These are phyloP conservation scores for Glomeris maerens DNA, from an alignment of 1,140 invertebrate genomes.

Conservation along the genomic window DNA sequence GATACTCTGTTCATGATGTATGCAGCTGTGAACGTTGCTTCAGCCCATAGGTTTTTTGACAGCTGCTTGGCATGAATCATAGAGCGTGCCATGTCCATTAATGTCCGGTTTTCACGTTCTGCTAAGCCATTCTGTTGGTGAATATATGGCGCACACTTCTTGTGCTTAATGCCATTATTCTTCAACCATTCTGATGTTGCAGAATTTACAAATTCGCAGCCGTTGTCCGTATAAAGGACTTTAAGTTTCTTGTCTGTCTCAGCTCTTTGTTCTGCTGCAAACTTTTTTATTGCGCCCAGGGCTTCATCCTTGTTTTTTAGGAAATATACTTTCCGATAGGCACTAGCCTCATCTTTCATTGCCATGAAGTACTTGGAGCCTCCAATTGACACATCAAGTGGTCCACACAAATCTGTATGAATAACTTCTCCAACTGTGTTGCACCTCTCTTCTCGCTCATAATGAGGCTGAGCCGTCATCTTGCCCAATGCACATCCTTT, in stretches of 20 bases:
- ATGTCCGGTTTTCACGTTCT: slow-evolving; percentile 7
- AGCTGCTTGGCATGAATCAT: slow-evolving; percentile 11
- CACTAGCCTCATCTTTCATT: neutral
- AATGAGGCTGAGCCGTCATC: neutral
- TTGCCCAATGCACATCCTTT: neutral
- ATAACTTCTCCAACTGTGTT: neutral
- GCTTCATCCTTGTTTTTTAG: neutral
- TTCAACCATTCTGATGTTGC: neutral
- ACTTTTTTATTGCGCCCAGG: neutral
- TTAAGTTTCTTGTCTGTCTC: slow-evolving; percentile 2
- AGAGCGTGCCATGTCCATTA: slow-evolving; percentile 10
- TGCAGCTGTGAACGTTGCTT: slow-evolving; percentile 9
- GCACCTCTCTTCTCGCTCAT: neutral
- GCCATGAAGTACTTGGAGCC: neutral
- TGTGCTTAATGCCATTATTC: slow-evolving; percentile 5
- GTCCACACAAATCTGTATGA: neutral
- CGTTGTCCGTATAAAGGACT: slow-evolving; percentile 7
- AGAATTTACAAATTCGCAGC: slow-evolving; percentile 8
- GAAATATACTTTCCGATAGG: neutral
- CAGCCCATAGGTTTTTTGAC: slow-evolving; percentile 13
- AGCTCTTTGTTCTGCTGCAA: neutral
- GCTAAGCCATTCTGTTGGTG: slow-evolving; percentile 7
- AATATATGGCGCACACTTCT: slow-evolving; percentile 4
- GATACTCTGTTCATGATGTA: slow-evolving; percentile 10
- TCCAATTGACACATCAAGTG: neutral